A percentile compares a stretch with the other conserved stretches of the same genome.
phyloP scores from a whole-genome alignment of 2,888 invertebrate genomes.

The Eupithecia insigniata region DNA sequence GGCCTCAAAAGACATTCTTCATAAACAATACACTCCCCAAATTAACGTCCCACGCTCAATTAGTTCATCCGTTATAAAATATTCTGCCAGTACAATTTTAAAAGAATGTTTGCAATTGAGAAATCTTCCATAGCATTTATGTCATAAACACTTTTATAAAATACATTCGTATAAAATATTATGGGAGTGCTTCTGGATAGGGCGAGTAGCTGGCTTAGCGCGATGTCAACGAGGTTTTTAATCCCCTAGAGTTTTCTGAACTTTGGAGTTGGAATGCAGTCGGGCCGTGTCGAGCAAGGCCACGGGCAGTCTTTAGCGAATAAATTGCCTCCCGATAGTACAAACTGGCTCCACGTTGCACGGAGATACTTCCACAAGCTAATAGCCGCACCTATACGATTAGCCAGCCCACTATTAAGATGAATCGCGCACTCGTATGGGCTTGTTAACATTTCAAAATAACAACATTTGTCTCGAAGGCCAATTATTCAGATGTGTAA shows the following conservation, averaged over 20 bases:
- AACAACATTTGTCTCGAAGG: conserved; percentile 24
- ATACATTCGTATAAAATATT: conserved; percentile 33
- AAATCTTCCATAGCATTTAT: conserved; percentile 9
- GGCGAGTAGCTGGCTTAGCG: conserved; percentile 32
- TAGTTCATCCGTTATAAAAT: conserved; percentile 15
- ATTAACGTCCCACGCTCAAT: conserved; percentile 22
- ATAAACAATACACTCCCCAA: conserved; percentile 23
- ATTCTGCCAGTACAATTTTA: neutral
- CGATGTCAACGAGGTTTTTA: conserved; percentile 60
- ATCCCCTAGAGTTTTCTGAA: conserved; percentile 70
- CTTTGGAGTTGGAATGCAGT: conserved; percentile 72
- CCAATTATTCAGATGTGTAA: conserved; percentile 28
- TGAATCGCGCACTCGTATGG: conserved; percentile 52
- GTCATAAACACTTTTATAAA: conserved; percentile 9
- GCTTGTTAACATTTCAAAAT: conserved; percentile 36
- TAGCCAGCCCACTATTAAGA: conserved; percentile 68
- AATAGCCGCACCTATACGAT: conserved; percentile 73
- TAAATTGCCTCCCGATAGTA: conserved; percentile 75
- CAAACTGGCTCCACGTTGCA: conserved; percentile 61
- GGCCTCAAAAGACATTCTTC: conserved; percentile 22
- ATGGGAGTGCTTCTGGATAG: conserved; percentile 17
- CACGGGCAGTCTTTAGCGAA: conserved; percentile 74
- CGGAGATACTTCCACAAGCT: conserved; percentile 58
- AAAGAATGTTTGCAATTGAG: conserved; percentile 15
- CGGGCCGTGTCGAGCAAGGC: conserved; percentile 60